phyloP scores from a whole-genome alignment of 2,797 vertebrate genomes.

The Setipinna tenuifilis region DNA sequence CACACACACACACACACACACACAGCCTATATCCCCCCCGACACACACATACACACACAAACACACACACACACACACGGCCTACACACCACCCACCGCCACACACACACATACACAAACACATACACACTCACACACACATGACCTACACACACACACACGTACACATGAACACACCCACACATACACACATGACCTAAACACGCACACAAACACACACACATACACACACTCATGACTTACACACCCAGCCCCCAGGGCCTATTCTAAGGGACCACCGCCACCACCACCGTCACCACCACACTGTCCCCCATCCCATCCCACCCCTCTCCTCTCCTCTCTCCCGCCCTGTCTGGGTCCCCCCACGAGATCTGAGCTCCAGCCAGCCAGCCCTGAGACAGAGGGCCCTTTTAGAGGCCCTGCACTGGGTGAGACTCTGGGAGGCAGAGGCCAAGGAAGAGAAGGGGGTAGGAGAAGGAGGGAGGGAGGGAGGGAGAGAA shows the following conservation, averaged over 20 bases:
- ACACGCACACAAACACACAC: background rate
- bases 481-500: background rate
- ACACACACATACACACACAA: background rate
- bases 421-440: background rate
- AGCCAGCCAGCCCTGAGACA: background rate
- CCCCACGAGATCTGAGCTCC: background rate
- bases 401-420: background rate
- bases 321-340: background rate
- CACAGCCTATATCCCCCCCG: too few species aligned
- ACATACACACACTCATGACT: background rate
- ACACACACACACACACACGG: too few species aligned
- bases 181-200: constrained; percentile 4
- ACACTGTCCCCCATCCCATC: too few species aligned
- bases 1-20: background rate
- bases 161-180: background rate
- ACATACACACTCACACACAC: background rate
- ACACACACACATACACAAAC: too few species aligned
- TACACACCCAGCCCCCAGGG: background rate
- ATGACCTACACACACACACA: background rate
- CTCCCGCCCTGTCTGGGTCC: background rate
- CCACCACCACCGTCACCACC: background rate
- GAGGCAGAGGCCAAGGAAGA: background rate
- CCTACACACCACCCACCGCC: too few species aligned
- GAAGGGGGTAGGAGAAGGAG: background rate
- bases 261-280: background rate